These are phyloP conservation scores for Ellobius talpinus DNA, from an alignment of 2,113 vertebrate species.

Conservation along the genomic window DNA sequence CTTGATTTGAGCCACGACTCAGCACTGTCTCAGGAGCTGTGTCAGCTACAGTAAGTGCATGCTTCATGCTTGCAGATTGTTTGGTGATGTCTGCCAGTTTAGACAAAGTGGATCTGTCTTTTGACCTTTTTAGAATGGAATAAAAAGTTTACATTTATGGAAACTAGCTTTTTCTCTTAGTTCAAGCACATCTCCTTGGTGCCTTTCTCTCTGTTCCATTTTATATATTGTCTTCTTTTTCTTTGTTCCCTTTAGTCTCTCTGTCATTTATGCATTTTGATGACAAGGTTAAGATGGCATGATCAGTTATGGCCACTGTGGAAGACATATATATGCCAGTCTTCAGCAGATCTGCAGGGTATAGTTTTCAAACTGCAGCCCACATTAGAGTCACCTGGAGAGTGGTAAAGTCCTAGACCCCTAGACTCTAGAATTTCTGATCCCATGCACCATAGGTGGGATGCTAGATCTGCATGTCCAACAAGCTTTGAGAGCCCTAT, in stretches of 20 bases:
- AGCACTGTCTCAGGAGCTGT: background rate
- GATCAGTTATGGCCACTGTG: background rate
- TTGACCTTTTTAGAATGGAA: slow-evolving; percentile 22
- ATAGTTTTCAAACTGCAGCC: background rate
- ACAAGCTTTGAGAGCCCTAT: background rate
- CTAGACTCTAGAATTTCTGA: background rate
- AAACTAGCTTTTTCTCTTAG: background rate
- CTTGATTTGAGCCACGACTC: background rate
- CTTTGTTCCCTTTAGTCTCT: background rate
- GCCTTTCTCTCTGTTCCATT: background rate
- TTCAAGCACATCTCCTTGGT: background rate
- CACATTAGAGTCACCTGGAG: background rate
- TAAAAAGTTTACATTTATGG: background rate
- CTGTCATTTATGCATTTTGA: background rate
- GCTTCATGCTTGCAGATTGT: background rate
- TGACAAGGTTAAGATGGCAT: background rate
- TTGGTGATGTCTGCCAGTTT: background rate
- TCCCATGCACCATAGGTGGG: background rate
- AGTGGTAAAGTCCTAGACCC: background rate
- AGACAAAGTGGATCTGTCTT: slow-evolving; percentile 6
- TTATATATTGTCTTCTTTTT: background rate
- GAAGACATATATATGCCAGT: background rate
- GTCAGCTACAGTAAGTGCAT: background rate
- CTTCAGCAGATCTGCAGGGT: background rate
- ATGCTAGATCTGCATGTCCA: background rate